Base-by-base conservation (phyloP, 2,797 vertebrate genomes). In the Mormyrops boulengeri region DNA sequence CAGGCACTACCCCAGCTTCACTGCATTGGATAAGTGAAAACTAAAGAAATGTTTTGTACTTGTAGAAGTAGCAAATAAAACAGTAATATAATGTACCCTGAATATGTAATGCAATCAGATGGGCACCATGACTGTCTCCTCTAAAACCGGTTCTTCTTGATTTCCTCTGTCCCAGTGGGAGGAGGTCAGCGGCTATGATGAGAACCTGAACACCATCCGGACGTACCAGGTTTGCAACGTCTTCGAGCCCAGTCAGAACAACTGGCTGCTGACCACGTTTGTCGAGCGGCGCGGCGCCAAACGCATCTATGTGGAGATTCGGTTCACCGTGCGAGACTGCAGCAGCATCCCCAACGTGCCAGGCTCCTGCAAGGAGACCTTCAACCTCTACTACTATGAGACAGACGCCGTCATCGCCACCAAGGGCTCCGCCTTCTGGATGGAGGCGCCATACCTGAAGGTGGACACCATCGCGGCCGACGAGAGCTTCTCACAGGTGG, bases 181-280 rank as follows among this genome's bases (percentile, higher is more conserved):
- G 95, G 98, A 99, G 94, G 98, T 99, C 92, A 99, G 98, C 2
- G 98, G 98, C 94, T 99, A 99, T 1, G 98, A 99, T 88, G 98
- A 99, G 93, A 99, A 99, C 95, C 97, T 99, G 92, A 99, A 99
- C 96, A 99, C 98, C 94, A 99, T 99, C 94, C 96, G 98, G 91
- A 99, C 98, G 0, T 99, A 99, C 95, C 98, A 99, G 95, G 98
- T 99, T 94, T 99, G 98, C 94, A 99, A 99, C 0, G 98, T 99
- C 93, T 99, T 99, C 11, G 98, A 99, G 90, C 96, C 98, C 91
- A 99, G 98, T 93, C 98, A 99, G 93, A 99, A 99, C 96, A 99
- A 99, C 95, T 99, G 98, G 98, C 97, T 99, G 55, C 98, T 98
- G 92, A 99, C 98, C 90, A 99, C 98, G 1, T 99, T 99, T 94